phyloP scores from a whole-genome alignment of 1,140 invertebrate genomes.

The Sesamia nonagrioides region DNA sequence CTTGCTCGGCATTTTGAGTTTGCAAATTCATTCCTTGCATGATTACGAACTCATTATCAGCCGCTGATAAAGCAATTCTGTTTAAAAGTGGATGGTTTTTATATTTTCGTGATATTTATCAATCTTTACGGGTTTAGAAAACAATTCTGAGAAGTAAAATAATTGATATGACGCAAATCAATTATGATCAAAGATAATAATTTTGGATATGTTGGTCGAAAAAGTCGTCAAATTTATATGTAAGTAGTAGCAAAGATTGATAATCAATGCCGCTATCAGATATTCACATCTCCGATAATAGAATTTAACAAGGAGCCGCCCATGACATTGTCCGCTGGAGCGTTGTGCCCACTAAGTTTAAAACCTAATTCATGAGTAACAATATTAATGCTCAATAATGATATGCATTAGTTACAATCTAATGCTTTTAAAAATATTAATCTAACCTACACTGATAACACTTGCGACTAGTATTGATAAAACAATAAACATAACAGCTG shows the following conservation, averaged over 20 bases:
- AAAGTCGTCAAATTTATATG: conserved; percentile 27
- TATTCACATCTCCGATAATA: conserved; percentile 58
- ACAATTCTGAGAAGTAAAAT: conserved; percentile 41
- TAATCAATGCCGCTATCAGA: conserved; percentile 49
- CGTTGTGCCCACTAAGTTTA: background rate
- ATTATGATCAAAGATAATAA: conserved; percentile 46
- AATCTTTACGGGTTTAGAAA: conserved; percentile 38
- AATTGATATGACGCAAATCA: conserved; percentile 46
- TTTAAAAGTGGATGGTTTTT: conserved; percentile 10
- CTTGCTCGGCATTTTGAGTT: background rate
- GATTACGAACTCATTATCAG: conserved; percentile 17
- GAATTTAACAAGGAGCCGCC: conserved; percentile 31
- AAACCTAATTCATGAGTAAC: background rate
- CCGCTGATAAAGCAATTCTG: conserved; percentile 31
- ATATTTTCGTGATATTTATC: conserved; percentile 34
- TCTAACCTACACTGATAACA: background rate
- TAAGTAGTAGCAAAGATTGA: conserved; percentile 40
- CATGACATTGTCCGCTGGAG: conserved; percentile 29
- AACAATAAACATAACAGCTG: no score
- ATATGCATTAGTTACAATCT: conserved; percentile 2
- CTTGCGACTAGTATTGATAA: background rate
- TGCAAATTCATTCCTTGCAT: conserved; percentile 15
- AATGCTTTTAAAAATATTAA: background rate
- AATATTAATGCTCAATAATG: background rate
- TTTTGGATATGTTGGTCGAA: conserved; percentile 21